Evolutionary conservation across 2,888 invertebrate species (phyloP), one percentile per base, ranked within the genome.

Genomic region (Drosophila mercatorum): DNA sequence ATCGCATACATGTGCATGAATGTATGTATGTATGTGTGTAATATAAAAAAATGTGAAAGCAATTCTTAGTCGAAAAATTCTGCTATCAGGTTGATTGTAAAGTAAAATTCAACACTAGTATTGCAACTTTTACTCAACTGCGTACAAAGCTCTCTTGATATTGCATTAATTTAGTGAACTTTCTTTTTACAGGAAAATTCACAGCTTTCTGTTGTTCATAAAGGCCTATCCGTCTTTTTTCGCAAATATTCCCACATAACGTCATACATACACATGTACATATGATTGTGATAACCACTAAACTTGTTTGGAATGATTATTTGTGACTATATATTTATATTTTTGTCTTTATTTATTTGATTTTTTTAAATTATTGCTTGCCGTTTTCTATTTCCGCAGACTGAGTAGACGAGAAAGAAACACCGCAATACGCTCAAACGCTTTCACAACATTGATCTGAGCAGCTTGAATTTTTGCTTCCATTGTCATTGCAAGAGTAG

Each of bases 371-470:
- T 31, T 57, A n/a, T 28, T 40, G 46, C 43, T 67, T 74, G 67
- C 61, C 69, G 77, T 73, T 73, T 77, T 68, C 69, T 51, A 60
- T 76, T 72, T 34, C 59, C 59, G 61, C 61, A 56, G 69, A 67
- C 78, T 64, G 49, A 61, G 55, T 55, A 55, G 55, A n/a, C 55
- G 41, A 31, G 49, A 17, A 40, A 63, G 59, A 61, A 63, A 68
- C 34, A 65, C 41, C 63, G 65, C 75, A 78, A 59, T 72, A 64
- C 78, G 72, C 78, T 65, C 70, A 68, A 57, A 65, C 78, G 72
- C 78, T 78, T 78, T 78, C 78, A 78, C 78, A 78, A 78, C 78
- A 67, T 78, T 56, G 77, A 77, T 77, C 77, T 57, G 59, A 28
- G 58, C 60, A 66, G 63, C 53, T 66, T 57, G 40, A 67, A 77